Percentiles rank a stretch among this genome's conserved stretches.
These are phyloP conservation scores for Macrostomum cliftonense DNA, from an alignment of 2,888 invertebrate genomes.

Conservation along the genomic window DNA sequence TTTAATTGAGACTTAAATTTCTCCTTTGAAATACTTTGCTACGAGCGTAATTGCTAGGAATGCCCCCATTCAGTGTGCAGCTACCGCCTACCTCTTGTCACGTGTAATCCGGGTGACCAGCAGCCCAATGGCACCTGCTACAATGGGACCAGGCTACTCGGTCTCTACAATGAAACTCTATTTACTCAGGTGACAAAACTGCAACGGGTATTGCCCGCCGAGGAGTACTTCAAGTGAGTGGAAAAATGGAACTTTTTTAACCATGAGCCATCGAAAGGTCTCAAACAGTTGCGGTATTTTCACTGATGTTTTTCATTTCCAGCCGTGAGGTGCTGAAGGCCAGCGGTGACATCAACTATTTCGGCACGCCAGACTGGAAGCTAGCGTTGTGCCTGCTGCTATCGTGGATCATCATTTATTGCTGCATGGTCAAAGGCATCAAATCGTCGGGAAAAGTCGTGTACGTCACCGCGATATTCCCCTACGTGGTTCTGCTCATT, in stretches of 20 bases:
- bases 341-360: constrained; percentile 59
- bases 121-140: constrained; percentile 20
- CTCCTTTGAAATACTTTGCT: too few species aligned
- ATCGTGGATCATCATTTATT: constrained; percentile 77
- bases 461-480: constrained; percentile 32
- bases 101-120: constrained; percentile 12
- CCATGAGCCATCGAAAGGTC: too few species aligned
- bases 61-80: constrained; percentile 19
- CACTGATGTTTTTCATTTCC: too few species aligned
- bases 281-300: too few species aligned
- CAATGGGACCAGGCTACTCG: constrained; percentile 14
- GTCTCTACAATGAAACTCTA: constrained; percentile 20
- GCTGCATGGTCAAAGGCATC: constrained; percentile 79
- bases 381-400: constrained; percentile 64
- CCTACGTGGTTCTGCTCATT: constrained; percentile 29
- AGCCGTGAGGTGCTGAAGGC: constrained; percentile 67
- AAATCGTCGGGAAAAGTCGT: constrained; percentile 50
- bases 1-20: neutral
- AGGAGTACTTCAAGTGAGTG: constrained; percentile 31
- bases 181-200: constrained; percentile 18
- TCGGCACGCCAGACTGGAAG: constrained; percentile 63
- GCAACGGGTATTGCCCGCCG: constrained; percentile 21
- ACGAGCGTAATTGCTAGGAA: neutral
- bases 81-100: constrained; percentile 17
- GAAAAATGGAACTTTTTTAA: too few species aligned